These are phyloP conservation scores for Myiothlypis coronata DNA, from an alignment of 2,797 vertebrate genomes.

Conservation along the genomic window DNA sequence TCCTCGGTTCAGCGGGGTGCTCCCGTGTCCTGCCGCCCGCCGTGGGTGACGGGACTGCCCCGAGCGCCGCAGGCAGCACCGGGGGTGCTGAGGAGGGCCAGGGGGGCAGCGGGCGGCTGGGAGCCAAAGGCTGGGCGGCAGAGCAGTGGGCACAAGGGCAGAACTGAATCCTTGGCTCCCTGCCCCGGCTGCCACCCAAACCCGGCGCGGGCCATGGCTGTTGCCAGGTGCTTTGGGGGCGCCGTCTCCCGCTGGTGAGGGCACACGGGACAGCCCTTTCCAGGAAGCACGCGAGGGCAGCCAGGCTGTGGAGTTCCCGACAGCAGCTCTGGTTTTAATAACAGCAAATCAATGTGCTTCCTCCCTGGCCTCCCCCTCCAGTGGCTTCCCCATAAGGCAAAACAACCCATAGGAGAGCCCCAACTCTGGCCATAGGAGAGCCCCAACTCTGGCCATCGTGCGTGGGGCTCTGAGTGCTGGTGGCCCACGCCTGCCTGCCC, in stretches of 20 bases:
- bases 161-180: neutral
- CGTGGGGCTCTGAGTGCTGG: accelerated
- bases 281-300: conserved; percentile 61
- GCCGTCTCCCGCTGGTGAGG: neutral
- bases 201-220: accelerated
- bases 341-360: conserved; percentile 60
- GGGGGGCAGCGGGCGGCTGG: accelerated
- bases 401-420: neutral
- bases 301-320: conserved; percentile 71
- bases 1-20: neutral
- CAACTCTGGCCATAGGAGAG: neutral
- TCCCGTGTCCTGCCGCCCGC: accelerated
- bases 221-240: neutral
- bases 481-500: neutral
- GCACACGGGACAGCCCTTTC: conserved; percentile 50
- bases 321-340: conserved; percentile 69
- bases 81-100: accelerated
- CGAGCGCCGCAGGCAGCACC: accelerated
- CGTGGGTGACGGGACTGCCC: neutral
- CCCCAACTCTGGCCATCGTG: neutral
- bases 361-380: neutral
- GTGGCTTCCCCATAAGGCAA: neutral
- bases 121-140: neutral
- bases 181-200: neutral
- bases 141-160: accelerated